Conservation (phyloP, 2,888 invertebrate species). For the Invenusta paracnida region DNA sequence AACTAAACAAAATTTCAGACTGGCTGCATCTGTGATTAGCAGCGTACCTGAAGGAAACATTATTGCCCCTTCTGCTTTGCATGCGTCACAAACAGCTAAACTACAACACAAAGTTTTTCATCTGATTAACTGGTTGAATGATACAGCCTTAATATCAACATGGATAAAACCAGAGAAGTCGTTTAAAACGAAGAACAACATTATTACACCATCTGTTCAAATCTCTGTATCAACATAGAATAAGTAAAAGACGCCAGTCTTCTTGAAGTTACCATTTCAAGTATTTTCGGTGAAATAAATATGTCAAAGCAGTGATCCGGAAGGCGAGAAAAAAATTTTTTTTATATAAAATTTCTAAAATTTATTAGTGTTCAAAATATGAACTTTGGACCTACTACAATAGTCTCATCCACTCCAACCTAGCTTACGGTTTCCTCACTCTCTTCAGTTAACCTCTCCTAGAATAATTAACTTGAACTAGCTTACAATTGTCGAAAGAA, state of each 20-base stretch:
- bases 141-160: background rate
- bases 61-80: background rate
- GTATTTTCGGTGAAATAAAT: background rate
- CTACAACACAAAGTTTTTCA: background rate
- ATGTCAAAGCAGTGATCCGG: background rate
- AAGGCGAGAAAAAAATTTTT: background rate
- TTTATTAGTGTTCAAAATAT: no score
- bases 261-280: background rate
- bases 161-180: background rate
- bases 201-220: background rate
- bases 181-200: background rate
- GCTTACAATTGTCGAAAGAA: background rate
- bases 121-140: background rate
- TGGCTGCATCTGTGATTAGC: background rate
- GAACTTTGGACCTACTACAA: background rate
- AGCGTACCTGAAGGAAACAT: background rate
- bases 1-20: background rate
- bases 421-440: background rate
- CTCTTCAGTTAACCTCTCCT: background rate
- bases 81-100: background rate
- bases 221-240: background rate
- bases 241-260: background rate
- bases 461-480: background rate
- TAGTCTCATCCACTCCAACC: background rate
- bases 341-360: no score